phyloP scores from a whole-genome alignment of 2,797 vertebrate species.

The Nyctibius grandis region DNA sequence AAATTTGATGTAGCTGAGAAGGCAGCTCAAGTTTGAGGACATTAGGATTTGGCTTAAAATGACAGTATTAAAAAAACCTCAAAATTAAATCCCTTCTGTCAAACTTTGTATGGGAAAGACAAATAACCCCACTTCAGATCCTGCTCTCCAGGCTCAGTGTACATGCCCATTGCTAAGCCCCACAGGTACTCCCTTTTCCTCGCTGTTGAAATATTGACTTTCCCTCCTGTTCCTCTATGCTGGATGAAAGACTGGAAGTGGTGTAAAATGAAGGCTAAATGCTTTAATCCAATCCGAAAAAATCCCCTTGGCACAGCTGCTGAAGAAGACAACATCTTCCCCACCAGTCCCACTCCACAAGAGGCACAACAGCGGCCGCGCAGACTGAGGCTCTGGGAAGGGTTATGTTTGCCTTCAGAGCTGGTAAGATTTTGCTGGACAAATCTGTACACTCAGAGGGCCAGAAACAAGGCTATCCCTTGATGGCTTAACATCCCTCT shows the following conservation, averaged over 20 bases:
- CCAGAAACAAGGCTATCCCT: neutral
- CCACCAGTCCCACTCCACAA: neutral
- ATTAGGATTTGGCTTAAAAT: neutral
- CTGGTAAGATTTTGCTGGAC: neutral
- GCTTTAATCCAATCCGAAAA: neutral
- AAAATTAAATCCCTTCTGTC: neutral
- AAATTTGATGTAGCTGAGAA: constrained; percentile 2
- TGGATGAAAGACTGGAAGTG: neutral
- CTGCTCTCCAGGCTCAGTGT: neutral
- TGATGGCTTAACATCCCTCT: neutral
- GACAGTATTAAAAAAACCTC: neutral
- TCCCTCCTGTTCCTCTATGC: neutral
- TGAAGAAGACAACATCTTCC: neutral
- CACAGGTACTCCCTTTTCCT: neutral
- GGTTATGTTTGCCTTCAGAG: fast-evolving
- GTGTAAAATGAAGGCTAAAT: neutral
- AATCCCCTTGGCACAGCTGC: neutral
- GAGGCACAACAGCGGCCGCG: neutral
- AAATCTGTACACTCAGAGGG: neutral
- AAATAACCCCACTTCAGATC: neutral
- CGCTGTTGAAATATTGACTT: neutral
- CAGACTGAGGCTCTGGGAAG: neutral
- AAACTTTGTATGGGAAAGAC: neutral
- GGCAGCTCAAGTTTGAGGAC: neutral
- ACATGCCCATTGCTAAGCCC: neutral